Evolutionary conservation across 2,888 invertebrate genomes (phyloP), one percentile per base, ranked within the genome.

Genomic region (Phortica okadai): DNA sequence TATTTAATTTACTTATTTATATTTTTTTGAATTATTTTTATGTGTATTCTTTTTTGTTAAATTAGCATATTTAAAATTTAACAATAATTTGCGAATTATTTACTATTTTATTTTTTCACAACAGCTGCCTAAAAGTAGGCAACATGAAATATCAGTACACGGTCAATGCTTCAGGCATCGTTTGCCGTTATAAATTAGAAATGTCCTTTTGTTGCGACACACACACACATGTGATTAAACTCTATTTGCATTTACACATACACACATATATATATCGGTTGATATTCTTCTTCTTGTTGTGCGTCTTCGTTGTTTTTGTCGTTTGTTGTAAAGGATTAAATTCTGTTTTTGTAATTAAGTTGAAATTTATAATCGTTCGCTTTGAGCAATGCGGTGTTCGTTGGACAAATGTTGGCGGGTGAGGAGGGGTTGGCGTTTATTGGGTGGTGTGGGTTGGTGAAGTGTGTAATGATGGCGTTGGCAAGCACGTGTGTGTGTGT

Each of bases 331-430:
- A 88, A 80, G 89, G 86, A 88, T 86, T 86, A 86, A 86, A 83
- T 82, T 88, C 83, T 86, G 87, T 86, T 88, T 87, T 87, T 88
- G 89, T 86, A 86, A 86, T 86, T 86, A 86, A 86, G 89, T 88
- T 88, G 89, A 86, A 86, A 86, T 86, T 86, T 86, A 86, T 88
- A 88, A 88, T 88, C 87, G 87, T 88, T 84, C 80, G 72, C 75
- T 74, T 75, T 33, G 33, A 33, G 33, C 33, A 33, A 33, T 33
- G 33, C 33, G 33, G 33, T 33, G 33, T 33, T 2, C 33, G 33
- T 33, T 33, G 33, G 33, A 33, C 33, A 33, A 33, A 33, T 33
- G 33, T 33, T 33, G 33, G 33, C 3, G 33, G 33, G 33, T 21
- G 21, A 21, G 21, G 21, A 21, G 21, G 21, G 21, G 21, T 0